Base-by-base conservation (phyloP, 2,888 invertebrate genomes). In the Meta bourneti region DNA sequence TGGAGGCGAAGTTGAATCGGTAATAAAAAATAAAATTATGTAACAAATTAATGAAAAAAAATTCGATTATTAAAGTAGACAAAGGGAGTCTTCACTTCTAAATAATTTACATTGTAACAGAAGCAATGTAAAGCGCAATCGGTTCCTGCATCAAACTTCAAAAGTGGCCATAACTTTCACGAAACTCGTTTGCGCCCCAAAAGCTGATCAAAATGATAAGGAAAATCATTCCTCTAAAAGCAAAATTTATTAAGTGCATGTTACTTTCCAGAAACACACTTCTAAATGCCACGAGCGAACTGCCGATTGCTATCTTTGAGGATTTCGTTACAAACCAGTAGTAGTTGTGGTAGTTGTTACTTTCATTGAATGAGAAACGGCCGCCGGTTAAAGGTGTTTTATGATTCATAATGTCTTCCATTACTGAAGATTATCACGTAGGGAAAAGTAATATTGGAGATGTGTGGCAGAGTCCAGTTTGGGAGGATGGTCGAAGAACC, bases 371-470 rank as follows among this genome's bases (percentile, higher is more conserved):
- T 82, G 82, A 90, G 79, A 79, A 90, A 83, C 49, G 77, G 75
- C 20, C 49, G 69, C 7, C 87, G 52, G 91, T 86, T 89, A 89
- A 90, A 86, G 91, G 86, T 87, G 91, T 87, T 91, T 91, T 91
- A 91, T 87, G 91, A 91, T 82, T 91, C 91, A 91, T 87, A 87
- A 90, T 80, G 49, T 82, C 82, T 77, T 82, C 87, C 71, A 87
- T 91, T 91, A 87, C 72, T 72, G 54, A 91, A 87, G 48, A 20
- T 91, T 75, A 85, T 90, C 90, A 90, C 86, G 90, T 86, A 74
- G 51, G 71, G 71, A 34, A 34, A 34, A 34, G 34, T 34, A 34
- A 34, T 34, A 34, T 70, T 20, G 75, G 61, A 11, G 75, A 52
- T n/a, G 49, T 51, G 48, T 20, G 54, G 74, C 13, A 61, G 34